Conservation (phyloP, 2,113 vertebrate species). For the Coracopsis vasa region DNA sequence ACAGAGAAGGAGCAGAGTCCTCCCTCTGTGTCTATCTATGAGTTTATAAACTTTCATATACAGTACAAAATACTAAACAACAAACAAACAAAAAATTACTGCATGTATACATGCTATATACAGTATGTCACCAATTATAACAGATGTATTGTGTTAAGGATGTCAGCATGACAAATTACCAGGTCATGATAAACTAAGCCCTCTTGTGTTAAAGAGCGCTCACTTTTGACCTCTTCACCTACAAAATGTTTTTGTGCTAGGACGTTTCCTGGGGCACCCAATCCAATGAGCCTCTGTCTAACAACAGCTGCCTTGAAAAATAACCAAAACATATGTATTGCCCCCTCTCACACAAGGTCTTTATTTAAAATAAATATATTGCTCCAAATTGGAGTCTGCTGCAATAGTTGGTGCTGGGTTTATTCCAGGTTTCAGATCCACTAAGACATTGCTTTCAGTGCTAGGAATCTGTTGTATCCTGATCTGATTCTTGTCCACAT, state of each 20-base stretch:
- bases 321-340: not conserved
- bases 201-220: not conserved
- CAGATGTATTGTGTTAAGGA: not conserved
- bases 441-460: not conserved
- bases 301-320: conserved; percentile 40
- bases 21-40: not conserved
- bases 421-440: not conserved
- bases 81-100: accelerated
- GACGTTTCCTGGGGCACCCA: not conserved
- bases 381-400: not conserved
- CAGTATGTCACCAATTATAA: not conserved
- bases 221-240: conserved; percentile 35
- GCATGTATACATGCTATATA: not conserved
- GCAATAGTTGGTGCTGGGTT: not conserved
- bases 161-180: not conserved
- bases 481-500: not conserved
- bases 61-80: not conserved
- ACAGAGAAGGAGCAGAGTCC: not conserved
- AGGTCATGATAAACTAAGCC: not conserved
- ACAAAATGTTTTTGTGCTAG: not conserved
- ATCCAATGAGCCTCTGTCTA: not conserved
- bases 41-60: not conserved
- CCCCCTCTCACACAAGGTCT: not conserved
- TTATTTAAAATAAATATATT: conserved; percentile 19
- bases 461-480: not conserved